These are phyloP conservation scores for Vombatus ursinus DNA, from an alignment of 2,113 vertebrate genomes.

Conservation along the genomic window DNA sequence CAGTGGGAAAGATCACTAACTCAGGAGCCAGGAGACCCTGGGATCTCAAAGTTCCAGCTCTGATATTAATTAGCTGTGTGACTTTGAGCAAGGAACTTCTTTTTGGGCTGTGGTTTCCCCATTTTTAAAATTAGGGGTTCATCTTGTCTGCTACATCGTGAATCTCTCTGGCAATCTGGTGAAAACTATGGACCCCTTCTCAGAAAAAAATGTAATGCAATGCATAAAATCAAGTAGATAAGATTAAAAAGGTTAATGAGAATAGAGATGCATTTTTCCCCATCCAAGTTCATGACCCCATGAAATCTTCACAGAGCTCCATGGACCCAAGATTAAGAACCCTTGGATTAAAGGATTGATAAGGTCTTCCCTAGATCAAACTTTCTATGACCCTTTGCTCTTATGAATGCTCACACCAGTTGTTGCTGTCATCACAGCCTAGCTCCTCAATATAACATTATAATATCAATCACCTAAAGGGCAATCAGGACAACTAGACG, in stretches of 20 bases:
- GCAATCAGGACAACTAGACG: neutral
- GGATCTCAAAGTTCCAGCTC: neutral
- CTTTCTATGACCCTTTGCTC: neutral
- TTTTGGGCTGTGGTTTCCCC: neutral
- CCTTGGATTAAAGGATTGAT: neutral
- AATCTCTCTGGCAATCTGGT: neutral
- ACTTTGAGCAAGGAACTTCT: neutral
- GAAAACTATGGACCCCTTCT: neutral
- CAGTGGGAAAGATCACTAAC: neutral
- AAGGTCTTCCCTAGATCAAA: neutral
- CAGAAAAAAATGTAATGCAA: neutral
- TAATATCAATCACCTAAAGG: neutral
- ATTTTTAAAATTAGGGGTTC: neutral
- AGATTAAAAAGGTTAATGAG: neutral
- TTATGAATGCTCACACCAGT: neutral
- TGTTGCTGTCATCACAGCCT: neutral
- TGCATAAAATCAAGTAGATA: neutral
- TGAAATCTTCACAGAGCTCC: neutral
- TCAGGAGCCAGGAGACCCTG: neutral
- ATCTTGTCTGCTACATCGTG: neutral
- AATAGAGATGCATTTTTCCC: neutral
- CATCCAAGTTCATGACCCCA: neutral
- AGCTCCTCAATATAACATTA: neutral
- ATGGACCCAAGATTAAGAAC: neutral
- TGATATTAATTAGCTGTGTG: neutral